These are phyloP conservation scores for Nemapogon koenigi DNA, from an alignment of 2,888 invertebrate genomes.

Conservation along the genomic window DNA sequence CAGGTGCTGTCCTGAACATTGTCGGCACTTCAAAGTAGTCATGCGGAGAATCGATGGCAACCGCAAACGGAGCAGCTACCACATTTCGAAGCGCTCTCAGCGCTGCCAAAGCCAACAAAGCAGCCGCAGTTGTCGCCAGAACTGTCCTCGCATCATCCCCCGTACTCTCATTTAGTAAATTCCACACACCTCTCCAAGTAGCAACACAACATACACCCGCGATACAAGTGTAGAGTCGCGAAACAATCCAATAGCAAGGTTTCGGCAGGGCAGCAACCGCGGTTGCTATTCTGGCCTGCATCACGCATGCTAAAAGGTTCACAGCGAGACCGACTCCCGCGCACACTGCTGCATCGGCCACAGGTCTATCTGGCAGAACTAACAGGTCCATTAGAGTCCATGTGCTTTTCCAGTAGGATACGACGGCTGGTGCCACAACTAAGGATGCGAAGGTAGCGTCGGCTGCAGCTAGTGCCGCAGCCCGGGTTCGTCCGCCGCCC, in stretches of 20 bases:
- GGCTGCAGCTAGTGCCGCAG: slow-evolving; percentile 68
- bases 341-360: slow-evolving; percentile 71
- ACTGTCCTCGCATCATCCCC: slow-evolving; percentile 65
- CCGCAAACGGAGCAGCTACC: slow-evolving; percentile 81
- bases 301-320: slow-evolving; percentile 72
- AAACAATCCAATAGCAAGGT: slow-evolving; percentile 74
- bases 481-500: slow-evolving; percentile 54
- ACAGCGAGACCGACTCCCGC: slow-evolving; percentile 74
- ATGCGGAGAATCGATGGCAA: slow-evolving; percentile 75
- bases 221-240: slow-evolving; percentile 75
- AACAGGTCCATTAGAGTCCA: slow-evolving; percentile 81
- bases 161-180: slow-evolving; percentile 74
- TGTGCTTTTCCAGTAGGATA: slow-evolving; percentile 86
- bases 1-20: slow-evolving; percentile 75
- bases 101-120: slow-evolving; percentile 71
- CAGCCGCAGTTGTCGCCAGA: slow-evolving; percentile 69
- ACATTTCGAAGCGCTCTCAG: slow-evolving; percentile 79
- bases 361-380: slow-evolving; percentile 67
- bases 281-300: slow-evolving; percentile 70
- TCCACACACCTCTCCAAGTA: slow-evolving; percentile 89
- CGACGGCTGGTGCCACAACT: slow-evolving; percentile 81
- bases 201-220: slow-evolving; percentile 85
- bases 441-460: slow-evolving; percentile 76
- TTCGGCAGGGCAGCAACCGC: slow-evolving; percentile 51
- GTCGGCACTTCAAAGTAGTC: slow-evolving; percentile 87